These are phyloP conservation scores for Sycophaga agraensis DNA, from an alignment of 1,140 invertebrate genomes.

Conservation along the genomic window DNA sequence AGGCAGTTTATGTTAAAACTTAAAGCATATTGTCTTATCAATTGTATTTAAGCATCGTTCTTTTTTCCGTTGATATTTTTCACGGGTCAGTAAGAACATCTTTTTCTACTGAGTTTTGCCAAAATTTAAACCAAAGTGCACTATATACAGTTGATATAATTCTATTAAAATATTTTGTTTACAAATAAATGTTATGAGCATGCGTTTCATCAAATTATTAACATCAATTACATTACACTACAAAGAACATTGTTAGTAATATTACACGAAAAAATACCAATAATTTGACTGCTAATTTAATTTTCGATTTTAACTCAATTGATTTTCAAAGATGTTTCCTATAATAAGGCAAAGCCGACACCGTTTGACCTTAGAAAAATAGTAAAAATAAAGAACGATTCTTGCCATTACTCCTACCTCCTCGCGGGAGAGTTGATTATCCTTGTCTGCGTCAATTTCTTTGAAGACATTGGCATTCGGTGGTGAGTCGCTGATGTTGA, in stretches of 20 bases:
- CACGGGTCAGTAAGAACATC: conserved; percentile 12
- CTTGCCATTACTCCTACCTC: conserved; percentile 78
- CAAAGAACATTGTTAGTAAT: conserved; percentile 10
- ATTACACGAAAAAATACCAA: not conserved
- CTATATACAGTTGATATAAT: too few species aligned
- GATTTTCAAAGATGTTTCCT: conserved; percentile 10
- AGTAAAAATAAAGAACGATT: conserved; percentile 43
- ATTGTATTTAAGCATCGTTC: conserved; percentile 26
- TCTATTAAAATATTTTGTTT: not conserved
- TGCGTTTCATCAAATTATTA: conserved; percentile 4
- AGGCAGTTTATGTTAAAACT: too few species aligned
- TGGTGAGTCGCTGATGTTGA: conserved; percentile 85
- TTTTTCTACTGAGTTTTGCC: too few species aligned
- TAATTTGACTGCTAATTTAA: too few species aligned
- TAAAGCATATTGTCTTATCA: too few species aligned
- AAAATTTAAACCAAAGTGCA: not conserved
- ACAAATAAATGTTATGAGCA: conserved; percentile 20
- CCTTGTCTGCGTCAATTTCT: conserved; percentile 87
- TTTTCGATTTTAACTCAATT: too few species aligned
- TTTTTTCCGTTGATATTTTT: conserved; percentile 20
- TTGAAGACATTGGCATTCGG: conserved; percentile 93
- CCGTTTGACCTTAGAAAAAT: conserved; percentile 41
- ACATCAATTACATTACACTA: not conserved
- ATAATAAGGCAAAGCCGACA: conserved; percentile 35
- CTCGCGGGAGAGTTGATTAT: conserved; percentile 88